phyloP scores from a whole-genome alignment of 1,140 invertebrate genomes.

The Camponotus pennsylvanicus region DNA sequence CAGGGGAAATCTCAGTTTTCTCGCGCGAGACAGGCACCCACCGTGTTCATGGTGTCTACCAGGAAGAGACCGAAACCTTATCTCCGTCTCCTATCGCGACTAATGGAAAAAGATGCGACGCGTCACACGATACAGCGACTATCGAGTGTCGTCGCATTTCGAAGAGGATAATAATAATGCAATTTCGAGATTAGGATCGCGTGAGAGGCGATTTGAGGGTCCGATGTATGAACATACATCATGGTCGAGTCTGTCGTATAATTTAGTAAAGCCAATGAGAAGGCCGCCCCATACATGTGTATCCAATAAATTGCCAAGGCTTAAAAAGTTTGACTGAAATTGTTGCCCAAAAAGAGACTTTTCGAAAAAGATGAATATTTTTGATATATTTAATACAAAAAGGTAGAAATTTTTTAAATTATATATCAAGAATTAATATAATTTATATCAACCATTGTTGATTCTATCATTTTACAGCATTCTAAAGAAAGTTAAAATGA shows the following conservation, averaged over 20 bases:
- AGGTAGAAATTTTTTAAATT: background rate
- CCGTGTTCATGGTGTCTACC: conserved; percentile 38
- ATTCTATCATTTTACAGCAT: background rate
- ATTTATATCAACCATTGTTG: background rate
- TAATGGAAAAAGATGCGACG: conserved; percentile 66
- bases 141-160: conserved; percentile 68
- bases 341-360: too few species aligned
- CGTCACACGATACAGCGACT: conserved; percentile 63
- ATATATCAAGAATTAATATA: background rate
- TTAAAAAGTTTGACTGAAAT: too few species aligned
- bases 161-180: conserved; percentile 66
- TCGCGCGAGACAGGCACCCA: background rate
- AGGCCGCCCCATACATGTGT: background rate
- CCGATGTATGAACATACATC: conserved; percentile 48
- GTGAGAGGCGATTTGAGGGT: conserved; percentile 36
- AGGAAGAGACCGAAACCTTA: conserved; percentile 53
- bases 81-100: conserved; percentile 57
- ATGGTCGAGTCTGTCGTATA: conserved; percentile 37
- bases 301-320: too few species aligned
- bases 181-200: conserved; percentile 54
- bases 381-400: background rate
- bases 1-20: conserved; percentile 37
- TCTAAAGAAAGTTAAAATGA: background rate
- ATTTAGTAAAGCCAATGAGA: conserved; percentile 48
- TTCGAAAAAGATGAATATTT: too few species aligned